Conservation (phyloP, 2,797 vertebrate species). For the Tragelaphus oryx region DNA sequence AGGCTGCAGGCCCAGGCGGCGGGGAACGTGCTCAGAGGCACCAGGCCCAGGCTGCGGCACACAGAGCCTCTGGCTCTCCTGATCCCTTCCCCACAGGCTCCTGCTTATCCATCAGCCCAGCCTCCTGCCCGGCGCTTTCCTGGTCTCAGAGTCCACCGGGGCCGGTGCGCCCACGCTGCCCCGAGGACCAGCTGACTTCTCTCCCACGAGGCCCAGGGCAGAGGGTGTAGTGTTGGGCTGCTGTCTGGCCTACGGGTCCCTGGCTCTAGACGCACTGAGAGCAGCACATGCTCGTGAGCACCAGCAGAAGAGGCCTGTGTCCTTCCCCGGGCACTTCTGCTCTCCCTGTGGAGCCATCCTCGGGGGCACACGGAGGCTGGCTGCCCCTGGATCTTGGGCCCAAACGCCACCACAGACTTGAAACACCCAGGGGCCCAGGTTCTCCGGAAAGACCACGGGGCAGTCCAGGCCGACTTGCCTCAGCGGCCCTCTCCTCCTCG, state of each 20-base stretch:
- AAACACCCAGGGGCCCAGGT: background rate
- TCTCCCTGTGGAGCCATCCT: rapidly evolving
- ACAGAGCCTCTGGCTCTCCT: background rate
- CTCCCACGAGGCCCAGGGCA: background rate
- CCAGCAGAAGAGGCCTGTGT: rapidly evolving
- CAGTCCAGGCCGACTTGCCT: background rate
- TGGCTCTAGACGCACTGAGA: rapidly evolving
- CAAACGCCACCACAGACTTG: rapidly evolving
- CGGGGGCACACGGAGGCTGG: rapidly evolving
- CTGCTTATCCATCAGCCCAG: background rate
- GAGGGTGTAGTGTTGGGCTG: rapidly evolving
- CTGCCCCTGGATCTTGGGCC: background rate
- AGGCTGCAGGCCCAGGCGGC: background rate
- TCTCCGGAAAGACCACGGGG: rapidly evolving
- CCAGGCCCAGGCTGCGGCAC: background rate
- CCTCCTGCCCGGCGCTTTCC: background rate
- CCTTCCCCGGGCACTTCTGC: rapidly evolving
- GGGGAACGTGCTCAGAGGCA: background rate
- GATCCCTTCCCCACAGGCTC: background rate
- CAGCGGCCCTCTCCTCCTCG: background rate
- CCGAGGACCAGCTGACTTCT: background rate
- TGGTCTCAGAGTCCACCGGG: background rate
- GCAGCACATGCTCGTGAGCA: rapidly evolving
- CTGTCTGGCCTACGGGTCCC: rapidly evolving
- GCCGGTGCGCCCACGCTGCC: background rate